Conservation (phyloP, 2,113 vertebrate genomes). For the Excalfactoria chinensis region DNA sequence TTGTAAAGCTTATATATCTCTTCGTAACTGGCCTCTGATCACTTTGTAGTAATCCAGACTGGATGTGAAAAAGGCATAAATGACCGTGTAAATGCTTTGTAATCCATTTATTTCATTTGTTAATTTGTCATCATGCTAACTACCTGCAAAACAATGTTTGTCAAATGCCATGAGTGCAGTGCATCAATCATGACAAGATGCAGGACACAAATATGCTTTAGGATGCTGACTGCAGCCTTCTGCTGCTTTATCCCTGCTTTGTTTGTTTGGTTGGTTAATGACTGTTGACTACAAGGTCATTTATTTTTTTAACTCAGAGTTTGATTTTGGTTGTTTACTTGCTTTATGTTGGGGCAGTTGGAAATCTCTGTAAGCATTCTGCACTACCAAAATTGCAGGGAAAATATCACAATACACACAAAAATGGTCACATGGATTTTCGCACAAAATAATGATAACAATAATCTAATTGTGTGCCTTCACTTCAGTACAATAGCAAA, state of each 20-base stretch:
- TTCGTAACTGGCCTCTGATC: slow-evolving; percentile 24
- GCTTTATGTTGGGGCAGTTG: not conserved
- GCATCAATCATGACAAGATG: slow-evolving; percentile 6
- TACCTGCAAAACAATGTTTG: slow-evolving; percentile 44
- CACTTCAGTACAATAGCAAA: not conserved
- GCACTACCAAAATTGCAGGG: not conserved
- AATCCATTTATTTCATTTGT: slow-evolving; percentile 52
- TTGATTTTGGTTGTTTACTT: not conserved
- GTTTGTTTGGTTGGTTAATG: not conserved
- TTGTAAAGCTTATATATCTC: slow-evolving; percentile 51
- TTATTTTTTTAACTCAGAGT: not conserved
- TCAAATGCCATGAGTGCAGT: not conserved
- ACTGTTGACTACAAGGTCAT: not conserved
- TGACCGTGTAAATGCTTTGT: slow-evolving; percentile 46
- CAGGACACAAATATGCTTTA: slow-evolving; percentile 20
- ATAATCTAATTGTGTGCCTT: not conserved
- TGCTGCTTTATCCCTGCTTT: not conserved
- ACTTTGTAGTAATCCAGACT: slow-evolving; percentile 17
- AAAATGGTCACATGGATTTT: not conserved
- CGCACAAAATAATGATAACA: not conserved
- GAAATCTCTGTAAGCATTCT: not conserved
- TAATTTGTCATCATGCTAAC: slow-evolving; percentile 58
- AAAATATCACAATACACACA: not conserved
- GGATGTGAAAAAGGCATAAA: slow-evolving; percentile 19
- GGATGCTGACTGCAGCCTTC: not conserved